Conservation (phyloP, 2,888 invertebrate genomes). For the Hoplodrina blanda region DNA sequence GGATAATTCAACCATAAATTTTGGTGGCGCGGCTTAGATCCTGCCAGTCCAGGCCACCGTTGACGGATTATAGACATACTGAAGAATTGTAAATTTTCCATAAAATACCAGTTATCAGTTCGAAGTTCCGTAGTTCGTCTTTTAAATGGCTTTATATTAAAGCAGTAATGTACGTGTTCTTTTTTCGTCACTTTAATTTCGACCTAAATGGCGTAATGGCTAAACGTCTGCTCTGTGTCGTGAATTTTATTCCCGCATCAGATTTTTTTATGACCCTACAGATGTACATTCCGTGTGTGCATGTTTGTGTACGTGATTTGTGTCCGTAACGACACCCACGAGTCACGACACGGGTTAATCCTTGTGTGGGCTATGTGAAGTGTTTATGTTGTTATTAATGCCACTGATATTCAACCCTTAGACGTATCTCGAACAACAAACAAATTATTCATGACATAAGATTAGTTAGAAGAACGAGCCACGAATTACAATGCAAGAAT, state of each 20-base stretch:
- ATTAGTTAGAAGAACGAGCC: constrained; percentile 7
- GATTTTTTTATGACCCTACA: constrained; percentile 51
- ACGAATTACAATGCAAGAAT: constrained; percentile 24
- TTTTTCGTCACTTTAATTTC: constrained; percentile 38
- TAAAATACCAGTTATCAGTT: background rate
- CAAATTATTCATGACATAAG: constrained; percentile 24
- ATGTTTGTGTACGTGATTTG: constrained; percentile 53
- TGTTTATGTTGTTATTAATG: constrained; percentile 37
- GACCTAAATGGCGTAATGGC: constrained; percentile 46
- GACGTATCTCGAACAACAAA: constrained; percentile 22
- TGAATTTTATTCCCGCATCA: constrained; percentile 54
- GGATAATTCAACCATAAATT: constrained; percentile 2
- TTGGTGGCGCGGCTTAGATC: background rate
- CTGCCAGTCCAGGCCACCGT: no score
- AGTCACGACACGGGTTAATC: constrained; percentile 43
- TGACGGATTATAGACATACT: background rate
- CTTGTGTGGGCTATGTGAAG: constrained; percentile 32
- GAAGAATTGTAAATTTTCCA: background rate
- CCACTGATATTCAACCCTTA: constrained; percentile 24
- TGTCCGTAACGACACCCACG: constrained; percentile 38
- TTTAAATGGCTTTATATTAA: background rate
- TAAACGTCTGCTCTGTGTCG: constrained; percentile 47
- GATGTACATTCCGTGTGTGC: constrained; percentile 39
- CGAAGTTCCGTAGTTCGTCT: background rate
- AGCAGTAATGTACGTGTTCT: background rate